Evolutionary conservation across 2,888 invertebrate species (phyloP), one percentile per base, ranked within the genome.

Genomic region (Rutpela maculata): DNA sequence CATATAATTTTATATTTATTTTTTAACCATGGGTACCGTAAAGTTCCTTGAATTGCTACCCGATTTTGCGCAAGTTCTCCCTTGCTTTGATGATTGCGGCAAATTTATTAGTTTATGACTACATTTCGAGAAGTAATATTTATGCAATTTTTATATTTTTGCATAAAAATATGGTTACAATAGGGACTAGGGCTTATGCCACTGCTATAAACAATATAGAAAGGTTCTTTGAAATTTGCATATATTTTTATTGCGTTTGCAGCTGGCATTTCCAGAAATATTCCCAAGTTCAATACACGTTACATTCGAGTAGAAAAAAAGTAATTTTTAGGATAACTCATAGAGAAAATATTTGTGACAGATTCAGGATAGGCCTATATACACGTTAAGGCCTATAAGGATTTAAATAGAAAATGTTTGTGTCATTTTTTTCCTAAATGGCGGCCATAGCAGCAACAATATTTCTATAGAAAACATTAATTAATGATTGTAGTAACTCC

Each of bases 111-210:
- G 19, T 65, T 65, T 65, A 65, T 43, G 65, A 11, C 0, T 10
- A 38, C 1, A 43, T n/a, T 43, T 50, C 7, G n/a, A 50, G n/a
- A 50, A 50, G 19, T 7, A 11, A 18, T 35, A 11, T 17, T 63
- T 10, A 35, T 38, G 35, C 38, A 43, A 43, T 35, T 63, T 38
- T 63, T 17, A 18, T 17, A 19, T 18, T 65, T 65, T 65, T 65
- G 19, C 43, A n/a, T 65, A 65, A 65, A 65, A 65, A 65, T 43
- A 43, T 43, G 43, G 43, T n/a, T 3, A 50, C 43, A 65, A 65
- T 65, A 65, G 17, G 35, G 35, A 12, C 17, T 50, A n/a, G 60
- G 60, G n/a, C 15, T n/a, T 7, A 31, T 26, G 4, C 31, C 31
- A 31, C 31, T n/a, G 22, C 22, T 26, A 26, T 26, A 26, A n/a